phyloP scores from a whole-genome alignment of 2,797 vertebrate species.

The Premnoplex brunnescens region DNA sequence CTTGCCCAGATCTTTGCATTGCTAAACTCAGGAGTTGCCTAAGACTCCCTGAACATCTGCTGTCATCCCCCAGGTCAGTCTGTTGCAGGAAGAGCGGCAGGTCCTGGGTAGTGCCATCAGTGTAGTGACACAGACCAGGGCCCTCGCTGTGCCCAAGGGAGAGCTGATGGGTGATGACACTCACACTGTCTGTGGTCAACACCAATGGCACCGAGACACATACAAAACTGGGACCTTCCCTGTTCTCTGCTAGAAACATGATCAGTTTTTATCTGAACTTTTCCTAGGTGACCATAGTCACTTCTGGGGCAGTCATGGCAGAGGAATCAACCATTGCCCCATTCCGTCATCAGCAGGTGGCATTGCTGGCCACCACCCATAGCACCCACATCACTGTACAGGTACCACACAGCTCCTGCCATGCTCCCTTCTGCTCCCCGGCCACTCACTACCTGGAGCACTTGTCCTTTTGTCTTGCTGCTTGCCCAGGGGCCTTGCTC shows the following conservation, averaged over 20 bases:
- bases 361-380: conserved; percentile 74
- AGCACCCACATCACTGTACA: conserved; percentile 79
- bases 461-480: not conserved
- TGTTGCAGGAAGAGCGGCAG: conserved; percentile 77
- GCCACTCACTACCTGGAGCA: not conserved
- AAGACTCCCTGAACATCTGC: not conserved
- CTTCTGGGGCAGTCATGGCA: conserved; percentile 69
- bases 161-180: conserved; percentile 18
- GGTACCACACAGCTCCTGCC: conserved; percentile 41
- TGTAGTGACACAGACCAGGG: conserved; percentile 73
- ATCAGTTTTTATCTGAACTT: not conserved
- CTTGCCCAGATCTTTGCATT: not conserved
- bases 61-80: conserved; percentile 66
- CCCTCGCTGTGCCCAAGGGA: conserved; percentile 60
- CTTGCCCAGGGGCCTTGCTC: not conserved
- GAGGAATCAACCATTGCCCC: conserved; percentile 56
- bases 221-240: not conserved
- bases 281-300: conserved; percentile 77
- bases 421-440: fast-evolving
- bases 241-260: not conserved
- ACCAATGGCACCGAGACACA: conserved; percentile 49
- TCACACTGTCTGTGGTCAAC: conserved; percentile 59
- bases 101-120: conserved; percentile 76
- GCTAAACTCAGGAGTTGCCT: not conserved
- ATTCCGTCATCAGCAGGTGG: conserved; percentile 78